These are phyloP conservation scores for Pseudorhiza aurosa DNA, from an alignment of 30 jellyfish, hydroid and myxozoan genomes.

Conservation along the genomic window DNA sequence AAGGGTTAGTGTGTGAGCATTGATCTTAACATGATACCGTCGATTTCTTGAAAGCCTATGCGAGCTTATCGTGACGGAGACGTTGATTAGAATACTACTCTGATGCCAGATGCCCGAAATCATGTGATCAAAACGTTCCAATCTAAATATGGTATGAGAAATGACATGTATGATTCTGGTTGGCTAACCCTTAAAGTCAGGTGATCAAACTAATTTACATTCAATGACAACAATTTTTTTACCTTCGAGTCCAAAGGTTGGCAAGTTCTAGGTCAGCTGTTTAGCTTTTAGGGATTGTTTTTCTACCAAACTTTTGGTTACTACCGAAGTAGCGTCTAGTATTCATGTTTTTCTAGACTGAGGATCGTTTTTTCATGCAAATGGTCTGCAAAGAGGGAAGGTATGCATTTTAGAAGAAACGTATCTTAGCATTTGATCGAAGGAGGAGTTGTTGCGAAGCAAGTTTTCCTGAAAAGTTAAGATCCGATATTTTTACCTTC, in stretches of 20 bases:
- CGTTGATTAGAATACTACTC: no score
- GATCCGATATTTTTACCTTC: not conserved
- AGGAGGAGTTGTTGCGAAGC: no score
- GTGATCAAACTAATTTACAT: slow-evolving; percentile 68
- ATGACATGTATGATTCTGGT: slow-evolving; percentile 21
- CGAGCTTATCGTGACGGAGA: no score
- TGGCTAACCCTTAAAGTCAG: slow-evolving; percentile 31
- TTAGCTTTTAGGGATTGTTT: not conserved
- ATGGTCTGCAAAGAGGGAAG: slow-evolving; percentile 8
- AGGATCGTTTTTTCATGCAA: not conserved
- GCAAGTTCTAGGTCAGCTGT: not conserved
- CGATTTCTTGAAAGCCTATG: no score
- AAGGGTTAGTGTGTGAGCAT: no score
- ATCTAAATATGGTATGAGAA: slow-evolving; percentile 45
- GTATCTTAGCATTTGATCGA: not conserved
- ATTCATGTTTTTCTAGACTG: not conserved
- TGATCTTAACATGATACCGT: no score
- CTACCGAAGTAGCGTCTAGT: not conserved
- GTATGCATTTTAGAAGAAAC: not conserved
- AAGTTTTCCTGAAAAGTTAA: no score
- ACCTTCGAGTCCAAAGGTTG: slow-evolving; percentile 23
- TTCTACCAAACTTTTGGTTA: not conserved
- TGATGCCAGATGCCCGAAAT: slow-evolving; percentile 42
- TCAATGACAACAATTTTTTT: slow-evolving; percentile 69
- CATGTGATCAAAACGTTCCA: slow-evolving; percentile 55